Conservation (phyloP, 2,113 vertebrate genomes). For the Axis porcinus region DNA sequence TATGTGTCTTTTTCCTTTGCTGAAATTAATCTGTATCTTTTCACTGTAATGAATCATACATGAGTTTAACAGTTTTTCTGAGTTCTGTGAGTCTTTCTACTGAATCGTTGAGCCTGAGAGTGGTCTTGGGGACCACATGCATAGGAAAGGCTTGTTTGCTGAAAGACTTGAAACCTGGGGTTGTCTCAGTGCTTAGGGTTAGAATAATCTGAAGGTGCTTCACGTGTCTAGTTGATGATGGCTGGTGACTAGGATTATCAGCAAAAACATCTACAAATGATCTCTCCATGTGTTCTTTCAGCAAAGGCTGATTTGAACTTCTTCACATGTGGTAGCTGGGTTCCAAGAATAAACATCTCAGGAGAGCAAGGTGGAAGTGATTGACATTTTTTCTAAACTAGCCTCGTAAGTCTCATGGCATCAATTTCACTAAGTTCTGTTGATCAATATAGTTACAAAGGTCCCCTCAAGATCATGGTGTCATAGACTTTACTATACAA, state of each 20-base stretch:
- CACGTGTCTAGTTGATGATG: background rate
- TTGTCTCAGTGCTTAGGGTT: background rate
- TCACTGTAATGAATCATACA: background rate
- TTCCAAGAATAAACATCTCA: background rate
- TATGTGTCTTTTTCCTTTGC: background rate
- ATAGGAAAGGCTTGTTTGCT: background rate
- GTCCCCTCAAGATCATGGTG: background rate
- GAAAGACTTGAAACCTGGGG: background rate
- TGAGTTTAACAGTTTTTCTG: background rate
- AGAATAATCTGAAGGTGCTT: background rate
- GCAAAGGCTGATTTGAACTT: background rate
- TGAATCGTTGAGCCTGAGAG: background rate
- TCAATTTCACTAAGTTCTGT: background rate
- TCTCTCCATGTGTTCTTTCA: background rate
- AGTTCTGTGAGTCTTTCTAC: background rate
- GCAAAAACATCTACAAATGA: background rate
- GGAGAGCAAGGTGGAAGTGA: background rate
- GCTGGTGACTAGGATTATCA: background rate
- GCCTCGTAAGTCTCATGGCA: background rate
- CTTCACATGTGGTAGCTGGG: background rate
- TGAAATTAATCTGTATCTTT: background rate
- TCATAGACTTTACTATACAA: background rate
- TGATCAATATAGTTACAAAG: background rate
- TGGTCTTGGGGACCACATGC: background rate
- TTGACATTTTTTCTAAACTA: background rate